Base-by-base conservation (phyloP, 2,113 vertebrate species). In the Pseudorasbora parva region DNA sequence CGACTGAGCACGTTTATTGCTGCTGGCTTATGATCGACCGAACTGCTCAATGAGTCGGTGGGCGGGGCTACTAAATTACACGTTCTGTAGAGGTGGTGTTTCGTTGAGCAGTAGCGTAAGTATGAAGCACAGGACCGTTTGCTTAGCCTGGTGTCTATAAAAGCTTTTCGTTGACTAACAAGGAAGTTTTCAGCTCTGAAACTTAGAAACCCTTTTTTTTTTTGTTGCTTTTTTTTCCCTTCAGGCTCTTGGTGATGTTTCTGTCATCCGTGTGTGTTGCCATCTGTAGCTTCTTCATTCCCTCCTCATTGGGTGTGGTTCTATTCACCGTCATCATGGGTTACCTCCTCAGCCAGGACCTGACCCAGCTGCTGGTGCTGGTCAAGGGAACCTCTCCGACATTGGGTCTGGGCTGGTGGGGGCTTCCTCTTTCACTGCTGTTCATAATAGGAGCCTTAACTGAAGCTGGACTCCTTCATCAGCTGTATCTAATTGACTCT, bases 171-270 rank as follows among this genome's bases (percentile, higher is more conserved):
- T n/a, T n/a, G n/a, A n/a, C n/a, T n/a, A n/a, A n/a, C n/a, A n/a
- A n/a, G n/a, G n/a, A n/a, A n/a, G n/a, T n/a, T n/a, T n/a, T n/a
- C n/a, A n/a, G n/a, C n/a, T n/a, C n/a, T n/a, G n/a, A n/a, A n/a
- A n/a, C n/a, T n/a, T n/a, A n/a, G n/a, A n/a, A n/a, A n/a, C n/a
- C n/a, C n/a, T n/a, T n/a, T n/a, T n/a, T n/a, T n/a, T n/a, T n/a
- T n/a, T n/a, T n/a, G n/a, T n/a, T n/a, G n/a, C n/a, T n/a, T n/a
- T n/a, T 7, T 64, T 41, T 9, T 9, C 45, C n/a, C 84, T 68
- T 66, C 93, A 99, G 98, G 95, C 92, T 99, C 66, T 91, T 98
- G 92, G 89, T 95, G 88, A 99, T 97, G 96, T 97, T 98, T 92
- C 81, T 93, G 86, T 80, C 95, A 86, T 99, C 98, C 75, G 87